Evolutionary conservation across 2,797 vertebrate species (phyloP).

Genomic region (Cirrhinus mrigala): DNA sequence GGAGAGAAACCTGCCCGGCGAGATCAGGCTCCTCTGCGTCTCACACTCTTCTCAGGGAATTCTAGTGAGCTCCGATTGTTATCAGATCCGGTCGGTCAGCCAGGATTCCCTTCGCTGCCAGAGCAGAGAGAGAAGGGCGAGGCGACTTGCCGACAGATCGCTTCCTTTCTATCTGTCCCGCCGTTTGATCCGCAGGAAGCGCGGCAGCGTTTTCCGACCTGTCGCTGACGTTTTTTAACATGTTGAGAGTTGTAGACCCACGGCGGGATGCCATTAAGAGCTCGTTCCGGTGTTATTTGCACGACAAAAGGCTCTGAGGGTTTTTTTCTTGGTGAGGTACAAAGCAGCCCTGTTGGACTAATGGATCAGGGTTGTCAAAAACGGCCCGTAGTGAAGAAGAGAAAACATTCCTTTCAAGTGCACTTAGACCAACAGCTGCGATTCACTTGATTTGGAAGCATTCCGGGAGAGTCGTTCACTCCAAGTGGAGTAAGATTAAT

Average conservation of each 20-base stretch:
- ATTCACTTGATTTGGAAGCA: constrained; percentile 9
- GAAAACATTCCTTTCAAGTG: constrained; percentile 39
- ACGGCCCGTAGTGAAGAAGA: neutral
- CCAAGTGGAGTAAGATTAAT: neutral
- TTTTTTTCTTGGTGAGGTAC: constrained; percentile 15
- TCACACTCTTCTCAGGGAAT: constrained; percentile 67
- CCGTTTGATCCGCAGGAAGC: constrained; percentile 21
- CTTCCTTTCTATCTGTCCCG: constrained; percentile 25
- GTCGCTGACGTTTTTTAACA: constrained; percentile 45
- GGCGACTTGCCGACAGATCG: constrained; percentile 29
- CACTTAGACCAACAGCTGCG: constrained; percentile 40
- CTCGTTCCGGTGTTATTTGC: constrained; percentile 36
- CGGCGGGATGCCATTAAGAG: constrained; percentile 19
- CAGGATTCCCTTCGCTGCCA: constrained; percentile 30
- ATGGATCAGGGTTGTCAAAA: constrained; percentile 55
- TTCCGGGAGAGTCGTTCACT: neutral
- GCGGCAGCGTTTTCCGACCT: constrained; percentile 27
- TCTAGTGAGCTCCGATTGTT: constrained; percentile 73
- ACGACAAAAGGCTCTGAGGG: constrained; percentile 45
- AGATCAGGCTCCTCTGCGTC: constrained; percentile 72
- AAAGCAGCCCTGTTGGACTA: constrained; percentile 41
- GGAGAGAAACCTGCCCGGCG: constrained; percentile 34
- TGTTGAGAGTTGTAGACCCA: constrained; percentile 18
- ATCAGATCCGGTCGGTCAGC: constrained; percentile 65
- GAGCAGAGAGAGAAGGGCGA: neutral